Base-by-base conservation (phyloP, 2,113 vertebrate species). In the Leptobrachium ailaonicum region DNA sequence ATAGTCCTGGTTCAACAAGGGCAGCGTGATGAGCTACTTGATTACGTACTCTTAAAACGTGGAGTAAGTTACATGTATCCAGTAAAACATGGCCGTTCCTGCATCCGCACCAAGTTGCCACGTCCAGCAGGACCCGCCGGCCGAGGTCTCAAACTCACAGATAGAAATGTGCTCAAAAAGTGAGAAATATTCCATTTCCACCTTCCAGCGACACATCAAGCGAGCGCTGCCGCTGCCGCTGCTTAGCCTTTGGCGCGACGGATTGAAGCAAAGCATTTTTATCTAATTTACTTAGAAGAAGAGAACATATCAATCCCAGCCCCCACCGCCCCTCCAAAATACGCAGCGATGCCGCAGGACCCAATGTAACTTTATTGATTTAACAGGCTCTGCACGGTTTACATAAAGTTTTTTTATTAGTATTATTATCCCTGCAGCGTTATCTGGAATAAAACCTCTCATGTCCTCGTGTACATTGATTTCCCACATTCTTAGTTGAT, bases 201-300 rank as follows among this genome's bases (percentile, higher is more conserved):
- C 45, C 43, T 47, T 12, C 11, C 67, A 69, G 42, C 32, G 41
- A 69, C 42, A 12, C 8, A 44, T 69, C 12, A 47, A n/a, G 11
- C 20, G 13, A 13, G 41, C n/a, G 4, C 6, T 13, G 44, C 2
- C n/a, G 41, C 67, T 45, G 67, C 67, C 14, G 20, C 20, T 32
- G 20, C 20, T 6, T 44, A 54, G 50, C 50, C 12, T 77, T 60
- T 20, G 41, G 53, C 43, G 41, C 76, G 63, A 45, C 58, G 71
- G 67, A 45, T 45, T 44, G 71, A n/a, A 80, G 63, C 54, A 54
- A 73, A 74, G 42, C 11, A 32, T 67, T 73, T 80, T 73, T 40
- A 80, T 80, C 63, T 68, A 80, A 80, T 80, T 80, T 80, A 80
- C 78, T 80, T 80, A 80, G 45, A 74, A 80, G 45, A 74, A 45